These are phyloP conservation scores for Ciconia stormi DNA, from an alignment of 2,113 vertebrate species.

Conservation along the genomic window DNA sequence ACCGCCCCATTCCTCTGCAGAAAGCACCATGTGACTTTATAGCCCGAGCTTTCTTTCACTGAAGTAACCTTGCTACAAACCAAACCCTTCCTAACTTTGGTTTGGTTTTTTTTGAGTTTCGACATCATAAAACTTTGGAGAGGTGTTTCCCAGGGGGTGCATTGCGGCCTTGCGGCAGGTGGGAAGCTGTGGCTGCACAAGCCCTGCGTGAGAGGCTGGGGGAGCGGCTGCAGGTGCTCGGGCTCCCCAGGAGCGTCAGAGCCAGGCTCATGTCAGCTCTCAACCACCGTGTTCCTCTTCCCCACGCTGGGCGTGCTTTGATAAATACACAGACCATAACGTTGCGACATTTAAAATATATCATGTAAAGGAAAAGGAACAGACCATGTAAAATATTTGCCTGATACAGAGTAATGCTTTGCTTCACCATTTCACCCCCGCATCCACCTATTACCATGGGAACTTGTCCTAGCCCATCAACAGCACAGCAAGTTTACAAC, in stretches of 20 bases:
- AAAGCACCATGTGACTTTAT: fast-evolving
- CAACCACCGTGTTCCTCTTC: not conserved
- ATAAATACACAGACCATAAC: not conserved
- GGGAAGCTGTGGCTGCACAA: not conserved
- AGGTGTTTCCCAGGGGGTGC: not conserved
- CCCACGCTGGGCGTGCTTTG: fast-evolving
- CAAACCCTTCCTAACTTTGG: not conserved
- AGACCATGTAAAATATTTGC: not conserved
- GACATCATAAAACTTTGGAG: not conserved
- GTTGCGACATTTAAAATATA: not conserved
- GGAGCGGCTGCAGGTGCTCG: not conserved
- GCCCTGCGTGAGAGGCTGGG: not conserved
- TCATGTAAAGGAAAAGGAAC: not conserved
- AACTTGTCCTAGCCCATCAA: not conserved
- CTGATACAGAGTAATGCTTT: not conserved
- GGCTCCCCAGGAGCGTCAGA: not conserved
- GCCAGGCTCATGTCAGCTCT: not conserved
- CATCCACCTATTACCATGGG: not conserved
- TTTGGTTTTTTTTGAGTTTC: not conserved
- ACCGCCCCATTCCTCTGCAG: not conserved
- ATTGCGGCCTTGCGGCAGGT: not conserved
- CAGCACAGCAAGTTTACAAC: not conserved
- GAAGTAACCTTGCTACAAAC: not conserved
- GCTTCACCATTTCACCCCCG: not conserved
- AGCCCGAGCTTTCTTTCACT: not conserved